These are phyloP conservation scores for Heteropelma amictum DNA, from an alignment of 2,888 invertebrate genomes.

Conservation along the genomic window DNA sequence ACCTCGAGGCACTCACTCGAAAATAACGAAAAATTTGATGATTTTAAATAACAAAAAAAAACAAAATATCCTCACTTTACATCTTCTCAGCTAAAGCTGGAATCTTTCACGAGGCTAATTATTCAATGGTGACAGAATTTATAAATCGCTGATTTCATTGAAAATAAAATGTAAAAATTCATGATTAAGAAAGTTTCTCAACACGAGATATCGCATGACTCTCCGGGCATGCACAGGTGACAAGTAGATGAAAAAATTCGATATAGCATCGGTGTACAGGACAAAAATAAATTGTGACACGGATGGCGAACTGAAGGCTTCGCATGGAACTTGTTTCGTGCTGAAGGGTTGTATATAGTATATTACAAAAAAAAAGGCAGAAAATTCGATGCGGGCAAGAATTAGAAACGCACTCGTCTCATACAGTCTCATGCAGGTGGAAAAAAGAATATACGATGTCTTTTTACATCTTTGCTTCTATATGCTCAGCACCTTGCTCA, in stretches of 20 bases:
- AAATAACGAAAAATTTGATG: no score
- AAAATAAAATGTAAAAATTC: no score
- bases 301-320: background rate
- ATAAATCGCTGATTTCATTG: no score
- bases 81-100: no score
- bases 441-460: constrained; percentile 25
- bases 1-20: constrained; percentile 20
- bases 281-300: background rate
- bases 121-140: no score
- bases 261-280: background rate
- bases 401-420: constrained; percentile 10
- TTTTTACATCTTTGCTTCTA: constrained; percentile 18
- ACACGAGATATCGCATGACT: background rate
- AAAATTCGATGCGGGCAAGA: constrained; percentile 45
- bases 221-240: constrained; percentile 2
- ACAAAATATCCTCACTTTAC: no score
- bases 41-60: no score
- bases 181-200: background rate
- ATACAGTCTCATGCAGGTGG: constrained; percentile 34
- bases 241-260: constrained; percentile 6
- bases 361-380: background rate
- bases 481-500: constrained; percentile 1
- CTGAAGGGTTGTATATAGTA: constrained; percentile 7
- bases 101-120: no score
- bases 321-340: constrained; percentile 16